Evolutionary conservation across 2,797 vertebrate genomes (phyloP).

Genomic region (Euphonia xanthogaster): DNA sequence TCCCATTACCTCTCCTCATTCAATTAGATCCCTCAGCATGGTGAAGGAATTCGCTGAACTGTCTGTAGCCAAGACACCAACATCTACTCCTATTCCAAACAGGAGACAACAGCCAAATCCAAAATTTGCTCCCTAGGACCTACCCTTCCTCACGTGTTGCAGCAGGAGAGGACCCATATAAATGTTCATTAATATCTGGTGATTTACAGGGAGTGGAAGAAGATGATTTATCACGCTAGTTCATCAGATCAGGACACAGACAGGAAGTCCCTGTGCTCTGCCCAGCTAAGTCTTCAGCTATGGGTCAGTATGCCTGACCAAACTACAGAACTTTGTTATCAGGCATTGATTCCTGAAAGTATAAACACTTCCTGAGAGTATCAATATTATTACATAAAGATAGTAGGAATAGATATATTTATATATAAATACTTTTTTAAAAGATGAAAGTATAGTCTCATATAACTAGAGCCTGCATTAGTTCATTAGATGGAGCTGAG

Average conservation of each 20-base stretch:
- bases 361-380: not conserved
- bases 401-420: not conserved
- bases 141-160: not conserved
- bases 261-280: not conserved
- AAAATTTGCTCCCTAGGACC: not conserved
- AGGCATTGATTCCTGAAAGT: not conserved
- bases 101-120: not conserved
- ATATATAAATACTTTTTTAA: not conserved
- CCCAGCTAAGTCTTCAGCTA: not conserved
- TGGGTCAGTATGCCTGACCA: not conserved
- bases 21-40: not conserved
- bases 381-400: not conserved
- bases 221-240: not conserved
- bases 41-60: not conserved
- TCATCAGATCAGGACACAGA: not conserved
- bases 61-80: not conserved
- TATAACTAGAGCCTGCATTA: not conserved
- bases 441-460: not conserved
- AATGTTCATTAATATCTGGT: not conserved
- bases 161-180: not conserved
- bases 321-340: not conserved
- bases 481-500: not conserved
- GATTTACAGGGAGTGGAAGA: not conserved
- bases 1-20: not conserved
- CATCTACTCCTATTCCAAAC: not conserved